phyloP scores from a whole-genome alignment of 2,113 vertebrate species.

The Actinemys pallida region DNA sequence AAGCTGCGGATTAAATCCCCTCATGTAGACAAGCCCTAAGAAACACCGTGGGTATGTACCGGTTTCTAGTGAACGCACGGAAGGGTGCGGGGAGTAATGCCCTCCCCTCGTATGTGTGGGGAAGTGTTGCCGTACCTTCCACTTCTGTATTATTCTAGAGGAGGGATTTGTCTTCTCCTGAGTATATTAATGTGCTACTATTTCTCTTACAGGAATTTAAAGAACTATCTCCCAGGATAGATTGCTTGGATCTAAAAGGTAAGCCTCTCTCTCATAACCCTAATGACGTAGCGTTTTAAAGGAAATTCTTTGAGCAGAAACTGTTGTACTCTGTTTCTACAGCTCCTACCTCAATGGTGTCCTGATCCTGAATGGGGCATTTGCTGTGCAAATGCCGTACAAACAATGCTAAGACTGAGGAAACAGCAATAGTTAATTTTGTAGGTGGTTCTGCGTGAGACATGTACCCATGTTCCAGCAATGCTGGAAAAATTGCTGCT shows the following conservation, averaged over 20 bases:
- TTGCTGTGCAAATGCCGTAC: neutral
- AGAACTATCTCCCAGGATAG: slow-evolving; percentile 89
- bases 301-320: neutral
- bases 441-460: fast-evolving
- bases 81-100: neutral
- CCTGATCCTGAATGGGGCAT: fast-evolving
- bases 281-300: neutral
- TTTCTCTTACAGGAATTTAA: slow-evolving; percentile 84
- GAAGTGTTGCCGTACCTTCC: neutral
- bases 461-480: no score
- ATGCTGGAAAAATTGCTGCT: no score
- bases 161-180: neutral
- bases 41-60: neutral
- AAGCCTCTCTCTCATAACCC: neutral
- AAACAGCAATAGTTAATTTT: neutral
- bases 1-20: neutral
- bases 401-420: no score
- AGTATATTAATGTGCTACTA: fast-evolving
- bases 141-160: neutral
- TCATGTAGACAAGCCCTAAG: neutral
- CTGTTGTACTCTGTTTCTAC: fast-evolving
- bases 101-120: neutral
- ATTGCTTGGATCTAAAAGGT: slow-evolving; percentile 94
- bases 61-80: neutral
- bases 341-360: neutral